Evolutionary conservation across 1,140 invertebrate genomes (phyloP), one percentile per base, ranked within the genome.

Genomic region (Cherax destructor): DNA sequence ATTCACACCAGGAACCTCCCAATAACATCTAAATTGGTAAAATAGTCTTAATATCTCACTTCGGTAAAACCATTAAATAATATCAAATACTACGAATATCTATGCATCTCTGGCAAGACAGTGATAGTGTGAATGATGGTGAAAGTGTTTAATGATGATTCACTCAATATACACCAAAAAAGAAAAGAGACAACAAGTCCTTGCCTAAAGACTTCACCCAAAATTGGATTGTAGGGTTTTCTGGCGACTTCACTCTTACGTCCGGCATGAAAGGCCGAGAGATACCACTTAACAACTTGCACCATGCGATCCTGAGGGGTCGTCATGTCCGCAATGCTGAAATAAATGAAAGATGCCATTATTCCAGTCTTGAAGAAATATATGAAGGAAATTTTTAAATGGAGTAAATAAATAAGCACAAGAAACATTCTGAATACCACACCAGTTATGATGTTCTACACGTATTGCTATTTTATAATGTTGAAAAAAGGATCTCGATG

Each of bases 161-260:
- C 30, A 41, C 30, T 41, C 30, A 41, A 41, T 41, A 41, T 41
- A 41, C 30, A 41, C 30, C 30, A 41, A 41, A 41, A 41, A 41
- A 41, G 30, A 41, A 41, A 41, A 41, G 30, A 41, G 30, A 41
- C 30, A 5, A 65, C 13, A 65, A 21, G 18, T 65, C 16, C 93
- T 93, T 98, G 99, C 77, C 97, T 96, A 94, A 99, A 99, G 65
- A 98, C 96, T 95, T 99, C 99, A 0, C 99, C 99, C 92, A 99
- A 95, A 92, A 99, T 97, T 10, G 99, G 99, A 95, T 99, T 99
- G 94, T 99, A 99, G 0, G 99, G 98, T 94, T 99, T 99, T 94
- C 99, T 99, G 84, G 98, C 97, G 3, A 99, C 98, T 56, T 97
- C 96, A 92, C 97, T 98, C 94, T 98, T 99, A 87, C 98, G 96